Conservation (phyloP, 2,797 vertebrate genomes). For the Amazona ochrocephala region DNA sequence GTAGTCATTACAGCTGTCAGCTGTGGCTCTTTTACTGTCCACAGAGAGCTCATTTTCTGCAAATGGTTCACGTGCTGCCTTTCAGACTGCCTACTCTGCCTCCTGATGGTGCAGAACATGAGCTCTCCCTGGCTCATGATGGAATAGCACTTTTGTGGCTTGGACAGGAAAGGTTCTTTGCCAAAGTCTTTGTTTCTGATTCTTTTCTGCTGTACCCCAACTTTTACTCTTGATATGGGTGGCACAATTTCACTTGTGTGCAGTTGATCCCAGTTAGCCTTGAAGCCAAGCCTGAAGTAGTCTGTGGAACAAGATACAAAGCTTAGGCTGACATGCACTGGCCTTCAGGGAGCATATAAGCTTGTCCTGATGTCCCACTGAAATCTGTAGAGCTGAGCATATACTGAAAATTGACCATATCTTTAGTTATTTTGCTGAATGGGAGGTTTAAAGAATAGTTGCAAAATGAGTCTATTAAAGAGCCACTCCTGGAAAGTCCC, state of each 20-base stretch:
- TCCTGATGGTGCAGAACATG: not conserved
- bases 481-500: not conserved
- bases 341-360: not conserved
- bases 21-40: not conserved
- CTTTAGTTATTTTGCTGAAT: not conserved
- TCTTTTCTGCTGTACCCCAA: not conserved
- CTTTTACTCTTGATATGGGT: not conserved
- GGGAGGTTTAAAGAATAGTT: not conserved
- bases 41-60: not conserved
- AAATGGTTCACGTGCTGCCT: not conserved
- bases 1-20: not conserved
- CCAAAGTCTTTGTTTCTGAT: not conserved
- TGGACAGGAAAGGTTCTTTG: not conserved
- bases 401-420: not conserved
- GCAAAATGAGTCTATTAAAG: not conserved
- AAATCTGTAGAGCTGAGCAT: not conserved
- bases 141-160: not conserved
- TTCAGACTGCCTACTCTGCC: not conserved
- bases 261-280: not conserved
- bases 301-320: not conserved
- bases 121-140: not conserved
- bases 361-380: not conserved
- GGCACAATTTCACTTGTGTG: not conserved
- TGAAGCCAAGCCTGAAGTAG: not conserved
- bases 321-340: not conserved